Evolutionary conservation across 2,888 invertebrate genomes (phyloP).

Genomic region (Epistrophella euchroma): DNA sequence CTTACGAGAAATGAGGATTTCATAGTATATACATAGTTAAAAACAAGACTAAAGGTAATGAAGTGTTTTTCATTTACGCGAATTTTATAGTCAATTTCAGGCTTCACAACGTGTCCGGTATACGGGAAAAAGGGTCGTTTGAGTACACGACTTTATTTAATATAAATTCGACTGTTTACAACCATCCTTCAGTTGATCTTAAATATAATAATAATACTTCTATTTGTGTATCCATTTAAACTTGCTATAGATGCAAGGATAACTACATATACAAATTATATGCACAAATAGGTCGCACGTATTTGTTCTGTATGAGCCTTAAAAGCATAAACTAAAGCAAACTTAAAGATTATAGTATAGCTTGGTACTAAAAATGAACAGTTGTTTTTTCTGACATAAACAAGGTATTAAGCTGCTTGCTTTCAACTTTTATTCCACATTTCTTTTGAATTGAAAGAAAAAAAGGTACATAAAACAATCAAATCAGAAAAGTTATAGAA

Average conservation of each 20-base stretch:
- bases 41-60: constrained; percentile 52
- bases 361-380: background rate
- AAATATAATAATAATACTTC: constrained; percentile 27
- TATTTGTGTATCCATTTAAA: background rate
- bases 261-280: constrained; percentile 44
- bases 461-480: too few species aligned
- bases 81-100: constrained; percentile 43
- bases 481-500: too few species aligned
- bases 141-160: constrained; percentile 34
- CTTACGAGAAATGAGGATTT: background rate
- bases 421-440: too few species aligned
- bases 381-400: background rate
- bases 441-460: too few species aligned
- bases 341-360: background rate
- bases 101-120: background rate
- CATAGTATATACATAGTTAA: background rate
- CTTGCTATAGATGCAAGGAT: background rate
- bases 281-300: background rate
- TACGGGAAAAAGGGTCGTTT: constrained; percentile 37
- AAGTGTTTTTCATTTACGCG: constrained; percentile 56
- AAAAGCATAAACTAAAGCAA: background rate
- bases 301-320: background rate
- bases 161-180: constrained; percentile 20
- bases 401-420: too few species aligned
- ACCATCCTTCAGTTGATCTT: constrained; percentile 23